Percentiles rank a stretch among this genome's conserved stretches.
Conservation (phyloP, 2,113 vertebrate species). For the Acanthochromis polyacanthus region DNA sequence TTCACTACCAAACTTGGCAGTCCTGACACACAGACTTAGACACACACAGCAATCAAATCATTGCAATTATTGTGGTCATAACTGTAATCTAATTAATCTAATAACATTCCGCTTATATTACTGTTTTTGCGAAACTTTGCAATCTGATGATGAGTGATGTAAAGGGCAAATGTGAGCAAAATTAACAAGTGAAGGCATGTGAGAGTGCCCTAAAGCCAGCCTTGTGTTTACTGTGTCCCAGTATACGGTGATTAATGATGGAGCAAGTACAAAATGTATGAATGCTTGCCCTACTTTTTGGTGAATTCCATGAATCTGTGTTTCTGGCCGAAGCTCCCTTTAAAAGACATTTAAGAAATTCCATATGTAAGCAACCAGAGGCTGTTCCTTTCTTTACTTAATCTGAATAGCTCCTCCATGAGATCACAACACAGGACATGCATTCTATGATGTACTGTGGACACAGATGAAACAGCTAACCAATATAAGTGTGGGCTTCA, state of each 20-base stretch:
- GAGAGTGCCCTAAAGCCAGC: constrained; percentile 21
- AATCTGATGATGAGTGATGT: constrained; percentile 33
- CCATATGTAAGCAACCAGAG: constrained; percentile 13
- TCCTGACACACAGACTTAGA: constrained; percentile 24
- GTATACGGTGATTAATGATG: constrained; percentile 35
- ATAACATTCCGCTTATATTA: constrained; percentile 20
- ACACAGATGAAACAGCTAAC: no score
- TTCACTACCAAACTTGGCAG: constrained; percentile 48
- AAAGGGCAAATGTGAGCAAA: constrained; percentile 45
- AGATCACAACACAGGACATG: background rate
- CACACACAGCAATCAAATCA: constrained; percentile 34
- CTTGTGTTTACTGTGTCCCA: constrained; percentile 38
- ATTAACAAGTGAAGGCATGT: constrained; percentile 29
- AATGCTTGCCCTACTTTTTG: constrained; percentile 39
- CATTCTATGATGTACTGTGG: background rate
- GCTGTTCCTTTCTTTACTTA: constrained; percentile 4
- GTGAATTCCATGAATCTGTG: constrained; percentile 20
- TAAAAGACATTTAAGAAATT: background rate
- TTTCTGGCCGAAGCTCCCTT: constrained; percentile 9
- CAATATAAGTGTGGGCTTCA: no score
- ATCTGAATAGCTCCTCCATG: background rate
- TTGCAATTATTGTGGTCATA: constrained; percentile 21
- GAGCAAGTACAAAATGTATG: constrained; percentile 1
- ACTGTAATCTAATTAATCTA: constrained; percentile 32
- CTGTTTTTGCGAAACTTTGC: constrained; percentile 18